Base-by-base conservation (phyloP, 2,113 vertebrate species). In the Tupaia chinensis region DNA sequence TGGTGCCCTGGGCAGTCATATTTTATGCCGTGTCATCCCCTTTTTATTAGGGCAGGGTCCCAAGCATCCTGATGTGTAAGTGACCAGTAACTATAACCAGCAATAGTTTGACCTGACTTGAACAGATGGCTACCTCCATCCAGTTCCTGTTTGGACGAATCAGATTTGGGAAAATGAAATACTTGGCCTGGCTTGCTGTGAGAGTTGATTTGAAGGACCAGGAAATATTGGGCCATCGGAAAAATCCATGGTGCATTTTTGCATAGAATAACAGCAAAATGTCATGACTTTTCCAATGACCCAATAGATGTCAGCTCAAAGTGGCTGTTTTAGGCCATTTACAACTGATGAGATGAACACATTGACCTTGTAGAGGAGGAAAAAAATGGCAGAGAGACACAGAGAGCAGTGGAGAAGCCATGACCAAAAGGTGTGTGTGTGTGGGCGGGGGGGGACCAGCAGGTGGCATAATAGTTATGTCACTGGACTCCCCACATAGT, bases 341-440 rank as follows among this genome's bases (percentile, higher is more conserved):
- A 19, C 29, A n/a, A 60, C 19, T 20, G 56, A 58, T 0, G 0
- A 34, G 5, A 1, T 1, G n/a, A 72, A 83, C 69, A 85, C 3
- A 29, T 1, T 17, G 86, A 80, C 17, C 69, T 66, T 44, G 25
- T 15, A 7, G 53, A 29, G 72, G 65, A 90, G 76, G 76, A 44
- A n/a, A 69, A 53, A 32, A 17, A 29, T 2, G 44, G 61, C 32
- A 29, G 13, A 56, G 69, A 63, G 69, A 80, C 14, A 8, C 25
- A 44, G 68, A 63, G 11, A n/a, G n/a, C 34, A 79, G 60, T 15
- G 60, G 66, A 73, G 12, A 61, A 0, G 25, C 2, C 16, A 0
- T n/a, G 66, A 23, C 0, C 0, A 56, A 16, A 54, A 58, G 27
- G 8, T 7, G 32, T 32, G 32, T 32, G 32, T 32, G 32, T 44